Evolutionary conservation across 2,797 vertebrate genomes (phyloP).

Genomic region (Danio kyathit): DNA sequence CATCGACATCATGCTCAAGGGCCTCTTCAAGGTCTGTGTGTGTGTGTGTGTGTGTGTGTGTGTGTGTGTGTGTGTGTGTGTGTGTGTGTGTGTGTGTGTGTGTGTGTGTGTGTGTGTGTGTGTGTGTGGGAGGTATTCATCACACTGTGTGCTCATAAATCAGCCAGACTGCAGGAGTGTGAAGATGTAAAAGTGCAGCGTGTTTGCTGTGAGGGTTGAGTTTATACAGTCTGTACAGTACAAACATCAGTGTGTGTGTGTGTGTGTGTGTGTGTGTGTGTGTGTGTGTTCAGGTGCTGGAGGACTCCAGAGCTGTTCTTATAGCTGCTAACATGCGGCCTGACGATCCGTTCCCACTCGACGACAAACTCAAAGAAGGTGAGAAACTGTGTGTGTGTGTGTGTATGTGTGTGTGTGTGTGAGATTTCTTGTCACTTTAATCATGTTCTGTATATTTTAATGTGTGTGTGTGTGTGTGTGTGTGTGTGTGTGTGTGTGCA

Average conservation of each 20-base stretch:
- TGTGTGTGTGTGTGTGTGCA: slow-evolving; percentile 64
- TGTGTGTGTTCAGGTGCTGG: slow-evolving; percentile 85
- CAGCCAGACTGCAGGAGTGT: too few relatives aligned
- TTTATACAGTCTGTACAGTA: too few relatives aligned
- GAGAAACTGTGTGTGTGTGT: slow-evolving; percentile 50
- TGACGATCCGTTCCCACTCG: slow-evolving; percentile 92
- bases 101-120: not conserved
- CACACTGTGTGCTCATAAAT: too few relatives aligned
- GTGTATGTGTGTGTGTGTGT: slow-evolving; percentile 14
- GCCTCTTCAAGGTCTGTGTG: slow-evolving; percentile 99
- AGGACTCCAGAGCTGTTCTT: slow-evolving; percentile 91
- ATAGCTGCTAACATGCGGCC: slow-evolving; percentile 88
- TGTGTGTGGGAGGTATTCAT: slow-evolving; percentile 8
- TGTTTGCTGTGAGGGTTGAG: too few relatives aligned
- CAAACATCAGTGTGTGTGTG: not conserved
- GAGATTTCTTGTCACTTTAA: not conserved
- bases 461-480: too few relatives aligned
- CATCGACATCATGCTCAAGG: slow-evolving; percentile 99
- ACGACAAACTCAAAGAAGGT: slow-evolving; percentile 98
- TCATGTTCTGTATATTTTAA: too few relatives aligned
- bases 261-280: slow-evolving; percentile 18
- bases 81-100: too few relatives aligned
- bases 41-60: too few relatives aligned
- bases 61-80: too few relatives aligned
- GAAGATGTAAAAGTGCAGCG: too few relatives aligned